phyloP scores from a whole-genome alignment of 2,888 invertebrate species.

The Oxystoma pomonae region DNA sequence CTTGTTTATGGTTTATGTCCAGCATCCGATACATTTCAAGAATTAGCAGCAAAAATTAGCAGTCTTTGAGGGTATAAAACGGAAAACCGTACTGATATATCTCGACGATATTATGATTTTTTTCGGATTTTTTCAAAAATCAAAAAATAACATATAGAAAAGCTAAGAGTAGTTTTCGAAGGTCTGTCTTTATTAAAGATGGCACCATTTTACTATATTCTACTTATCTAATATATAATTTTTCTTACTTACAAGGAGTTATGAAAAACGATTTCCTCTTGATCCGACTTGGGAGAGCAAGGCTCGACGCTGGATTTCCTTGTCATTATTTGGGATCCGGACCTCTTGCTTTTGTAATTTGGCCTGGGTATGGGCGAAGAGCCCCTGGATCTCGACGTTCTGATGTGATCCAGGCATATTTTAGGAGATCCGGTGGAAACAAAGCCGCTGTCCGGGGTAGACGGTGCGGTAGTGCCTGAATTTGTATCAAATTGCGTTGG shows the following conservation, averaged over 20 bases:
- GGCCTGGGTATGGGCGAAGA: slow-evolving; percentile 45
- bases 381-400: slow-evolving; percentile 40
- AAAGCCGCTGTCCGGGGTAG: slow-evolving; percentile 45
- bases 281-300: slow-evolving; percentile 33
- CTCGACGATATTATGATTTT: too few species aligned
- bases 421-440: slow-evolving; percentile 39
- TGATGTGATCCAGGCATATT: slow-evolving; percentile 38
- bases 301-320: slow-evolving; percentile 43
- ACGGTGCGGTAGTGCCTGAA: slow-evolving; percentile 54
- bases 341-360: slow-evolving; percentile 43
- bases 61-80: too few species aligned
- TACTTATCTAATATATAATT: too few species aligned
- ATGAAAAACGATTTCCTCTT: slow-evolving; percentile 23
- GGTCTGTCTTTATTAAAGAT: too few species aligned
- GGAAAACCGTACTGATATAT: too few species aligned
- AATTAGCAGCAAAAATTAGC: too few species aligned
- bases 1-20: too few species aligned
- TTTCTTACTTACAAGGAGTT: neutral
- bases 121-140: too few species aligned
- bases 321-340: slow-evolving; percentile 19
- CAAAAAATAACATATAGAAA: too few species aligned
- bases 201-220: too few species aligned
- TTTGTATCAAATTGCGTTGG: neutral
- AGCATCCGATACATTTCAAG: too few species aligned
- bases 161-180: too few species aligned